Base-by-base conservation (phyloP, 2,797 vertebrate genomes). In the Nannoperca obscura region DNA sequence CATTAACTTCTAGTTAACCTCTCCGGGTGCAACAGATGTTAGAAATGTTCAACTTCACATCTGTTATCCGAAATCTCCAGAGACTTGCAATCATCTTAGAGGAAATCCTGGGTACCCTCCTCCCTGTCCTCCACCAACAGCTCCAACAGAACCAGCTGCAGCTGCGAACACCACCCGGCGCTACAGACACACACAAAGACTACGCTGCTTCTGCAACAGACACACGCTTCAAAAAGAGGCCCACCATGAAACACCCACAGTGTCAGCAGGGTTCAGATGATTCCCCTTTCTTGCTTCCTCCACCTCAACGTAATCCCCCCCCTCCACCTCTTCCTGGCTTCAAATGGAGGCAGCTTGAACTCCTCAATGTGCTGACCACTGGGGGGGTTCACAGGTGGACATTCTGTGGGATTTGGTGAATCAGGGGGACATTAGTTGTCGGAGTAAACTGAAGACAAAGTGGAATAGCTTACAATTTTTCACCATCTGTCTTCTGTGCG, bases 91-190 rank as follows among this genome's bases (percentile, higher is more conserved):
- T 57, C 50, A 64, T 71, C 57, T 15, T 46, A 27, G n/a, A 87
- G 87, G 89, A 90, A 83, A 83, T 80, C 84, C 83, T 27, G 80
- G 61, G 71, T 58, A 53, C 76, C 70, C 59, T 68, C 84, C 71
- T 62, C 71, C 46, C 17, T 3, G 15, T n/a, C 59, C 71, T 65
- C 66, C 58, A 60, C 47, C 7, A 1, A 22, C 60, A 4, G 65
- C 57, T 71, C 74, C 64, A 63, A 46, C 44, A 74, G 78, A 78
- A 69, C 58, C 87, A 85, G 84, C 84, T 84, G 86, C 68, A 53
- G 70, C 61, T 20, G 49, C 47, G 47, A 72, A n/a, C 27, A 14
- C 34, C 49, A 65, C 27, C 67, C 22, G 47, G n/a, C 46, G 32
- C 62, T 4, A 10, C 79, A 52, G 65, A 58, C 59, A 3, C 44